Evolutionary conservation across 2,113 vertebrate genomes (phyloP).

Genomic region (human): DNA sequence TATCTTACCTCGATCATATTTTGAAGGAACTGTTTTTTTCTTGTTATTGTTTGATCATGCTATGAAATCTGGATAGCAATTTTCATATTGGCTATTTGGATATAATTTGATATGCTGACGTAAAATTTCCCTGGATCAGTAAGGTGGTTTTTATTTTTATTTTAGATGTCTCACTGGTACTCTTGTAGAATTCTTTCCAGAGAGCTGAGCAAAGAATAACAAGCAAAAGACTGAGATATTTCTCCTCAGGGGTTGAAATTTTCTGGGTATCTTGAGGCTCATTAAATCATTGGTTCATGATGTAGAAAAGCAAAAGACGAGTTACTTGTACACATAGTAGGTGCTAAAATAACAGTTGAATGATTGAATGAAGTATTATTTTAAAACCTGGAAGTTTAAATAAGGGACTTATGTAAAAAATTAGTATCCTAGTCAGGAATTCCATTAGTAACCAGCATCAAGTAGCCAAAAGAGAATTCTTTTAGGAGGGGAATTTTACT

Average conservation of each 20-base stretch:
- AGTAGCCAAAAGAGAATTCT: conserved; percentile 29
- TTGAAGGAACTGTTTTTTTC: conserved; percentile 53
- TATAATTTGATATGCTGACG: conserved; percentile 80
- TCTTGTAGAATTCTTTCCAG: conserved; percentile 66
- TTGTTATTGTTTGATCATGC: conserved; percentile 79
- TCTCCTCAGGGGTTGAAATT: conserved; percentile 5
- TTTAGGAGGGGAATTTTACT: conserved; percentile 50
- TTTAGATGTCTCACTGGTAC: conserved; percentile 52
- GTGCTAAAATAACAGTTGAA: neutral
- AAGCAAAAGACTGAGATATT: conserved; percentile 59
- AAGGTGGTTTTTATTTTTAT: conserved; percentile 75
- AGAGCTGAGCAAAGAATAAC: conserved; percentile 68
- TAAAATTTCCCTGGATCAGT: conserved; percentile 67
- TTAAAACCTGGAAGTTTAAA: neutral
- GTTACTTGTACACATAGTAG: neutral
- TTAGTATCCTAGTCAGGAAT: neutral
- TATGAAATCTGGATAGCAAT: conserved; percentile 72
- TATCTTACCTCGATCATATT: conserved; percentile 78
- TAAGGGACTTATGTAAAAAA: neutral
- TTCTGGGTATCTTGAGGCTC: neutral
- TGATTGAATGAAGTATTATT: neutral
- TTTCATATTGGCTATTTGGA: conserved; percentile 78
- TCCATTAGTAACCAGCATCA: conserved; percentile 4
- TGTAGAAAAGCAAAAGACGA: conserved; percentile 29
- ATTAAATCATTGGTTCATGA: neutral